Conservation (phyloP, 2,797 vertebrate species). For the Pseudocheirus occidentalis region DNA sequence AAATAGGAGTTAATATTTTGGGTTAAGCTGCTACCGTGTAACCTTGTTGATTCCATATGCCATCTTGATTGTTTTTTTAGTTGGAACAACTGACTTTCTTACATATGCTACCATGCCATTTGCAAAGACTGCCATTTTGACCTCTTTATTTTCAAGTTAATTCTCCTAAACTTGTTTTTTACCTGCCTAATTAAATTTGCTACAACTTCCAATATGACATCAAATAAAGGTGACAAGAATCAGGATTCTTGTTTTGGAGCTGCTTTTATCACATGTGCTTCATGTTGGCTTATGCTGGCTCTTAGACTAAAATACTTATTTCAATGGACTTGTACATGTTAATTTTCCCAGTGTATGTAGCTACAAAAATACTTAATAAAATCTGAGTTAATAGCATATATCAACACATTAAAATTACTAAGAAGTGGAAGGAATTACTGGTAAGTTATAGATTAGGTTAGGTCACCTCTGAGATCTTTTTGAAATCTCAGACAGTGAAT, state of each 20-base stretch:
- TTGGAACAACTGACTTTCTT: neutral
- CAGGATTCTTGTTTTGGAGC: neutral
- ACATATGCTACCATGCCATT: neutral
- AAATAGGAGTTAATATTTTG: neutral
- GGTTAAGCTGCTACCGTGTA: neutral
- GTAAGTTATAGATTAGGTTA: neutral
- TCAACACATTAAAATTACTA: neutral
- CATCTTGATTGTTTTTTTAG: neutral
- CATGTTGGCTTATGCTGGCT: neutral
- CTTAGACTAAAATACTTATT: neutral
- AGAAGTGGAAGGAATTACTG: neutral
- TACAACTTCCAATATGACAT: neutral
- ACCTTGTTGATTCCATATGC: neutral
- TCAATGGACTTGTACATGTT: neutral
- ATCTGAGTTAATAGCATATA: neutral
- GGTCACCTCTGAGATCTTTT: neutral
- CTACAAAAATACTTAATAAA: neutral
- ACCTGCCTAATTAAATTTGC: neutral
- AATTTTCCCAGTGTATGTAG: neutral
- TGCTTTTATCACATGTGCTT: neutral
- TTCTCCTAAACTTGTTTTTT: neutral
- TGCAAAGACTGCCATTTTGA: neutral
- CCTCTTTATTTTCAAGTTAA: neutral
- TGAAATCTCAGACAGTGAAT: neutral
- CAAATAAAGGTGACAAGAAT: neutral